phyloP scores from a whole-genome alignment of 2,797 vertebrate genomes.

The Carapus acus region DNA sequence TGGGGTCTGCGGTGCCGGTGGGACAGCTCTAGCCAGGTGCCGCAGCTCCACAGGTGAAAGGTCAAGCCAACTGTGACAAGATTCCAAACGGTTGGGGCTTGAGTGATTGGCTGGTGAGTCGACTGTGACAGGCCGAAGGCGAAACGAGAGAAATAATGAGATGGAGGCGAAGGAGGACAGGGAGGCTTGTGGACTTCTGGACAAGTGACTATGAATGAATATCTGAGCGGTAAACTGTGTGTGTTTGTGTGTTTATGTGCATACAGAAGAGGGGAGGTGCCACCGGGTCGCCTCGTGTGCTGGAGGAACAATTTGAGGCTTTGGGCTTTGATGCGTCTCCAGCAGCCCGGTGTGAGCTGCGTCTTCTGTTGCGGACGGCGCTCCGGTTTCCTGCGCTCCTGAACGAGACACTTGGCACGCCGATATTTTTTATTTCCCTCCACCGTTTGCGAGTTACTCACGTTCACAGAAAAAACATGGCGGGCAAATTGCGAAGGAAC shows the following conservation, averaged over 20 bases:
- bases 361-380: conserved; percentile 23
- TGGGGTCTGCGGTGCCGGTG: conserved; percentile 1
- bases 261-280: conserved; percentile 43
- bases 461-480: background rate
- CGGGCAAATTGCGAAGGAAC: no score
- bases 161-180: background rate
- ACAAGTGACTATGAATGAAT: background rate
- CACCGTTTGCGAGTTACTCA: background rate
- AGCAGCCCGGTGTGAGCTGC: conserved; percentile 41
- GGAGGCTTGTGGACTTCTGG: background rate
- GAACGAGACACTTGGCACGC: background rate
- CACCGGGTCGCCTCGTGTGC: conserved; percentile 53
- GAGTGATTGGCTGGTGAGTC: background rate
- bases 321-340: conserved; percentile 57
- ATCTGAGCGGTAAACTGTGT: background rate
- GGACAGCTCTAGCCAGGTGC: conserved; percentile 21
- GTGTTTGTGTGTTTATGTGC: background rate
- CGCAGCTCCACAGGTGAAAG: conserved; percentile 38
- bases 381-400: conserved; percentile 23
- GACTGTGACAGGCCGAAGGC: background rate
- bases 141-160: conserved; percentile 3
- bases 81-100: conserved; percentile 11
- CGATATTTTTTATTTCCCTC: conserved; percentile 8
- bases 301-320: conserved; percentile 50
- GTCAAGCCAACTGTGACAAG: conserved; percentile 49